phyloP scores from a whole-genome alignment of 2,888 invertebrate genomes.

The Lutraria lutraria region DNA sequence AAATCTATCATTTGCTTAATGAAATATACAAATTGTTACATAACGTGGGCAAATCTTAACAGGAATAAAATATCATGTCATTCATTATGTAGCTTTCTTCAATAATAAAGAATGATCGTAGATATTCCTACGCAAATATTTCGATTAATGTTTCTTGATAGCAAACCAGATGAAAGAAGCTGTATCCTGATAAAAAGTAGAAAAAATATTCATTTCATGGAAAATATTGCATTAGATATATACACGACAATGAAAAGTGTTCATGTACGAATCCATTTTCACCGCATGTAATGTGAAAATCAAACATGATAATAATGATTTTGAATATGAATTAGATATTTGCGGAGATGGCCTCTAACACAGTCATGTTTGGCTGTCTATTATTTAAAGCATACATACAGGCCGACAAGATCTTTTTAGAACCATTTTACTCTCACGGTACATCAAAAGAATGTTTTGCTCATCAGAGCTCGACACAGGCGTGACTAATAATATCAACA shows the following conservation, averaged over 20 bases:
- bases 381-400: neutral
- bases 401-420: neutral
- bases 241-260: too few species aligned
- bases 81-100: neutral
- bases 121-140: too few species aligned
- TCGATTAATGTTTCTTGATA: too few species aligned
- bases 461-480: neutral
- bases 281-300: too few species aligned
- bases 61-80: neutral
- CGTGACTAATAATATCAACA: neutral
- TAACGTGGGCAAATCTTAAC: slow-evolving; percentile 3
- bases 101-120: neutral
- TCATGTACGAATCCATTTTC: too few species aligned
- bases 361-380: neutral
- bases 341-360: too few species aligned
- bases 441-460: slow-evolving; percentile 6
- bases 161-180: too few species aligned
- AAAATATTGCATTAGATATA: too few species aligned
- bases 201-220: too few species aligned
- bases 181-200: too few species aligned
- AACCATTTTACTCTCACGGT: neutral
- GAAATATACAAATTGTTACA: slow-evolving; percentile 19
- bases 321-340: too few species aligned
- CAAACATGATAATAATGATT: too few species aligned
- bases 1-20: slow-evolving; percentile 6